Base-by-base conservation (phyloP, 2,113 vertebrate genomes). In the Camelus dromedarius region DNA sequence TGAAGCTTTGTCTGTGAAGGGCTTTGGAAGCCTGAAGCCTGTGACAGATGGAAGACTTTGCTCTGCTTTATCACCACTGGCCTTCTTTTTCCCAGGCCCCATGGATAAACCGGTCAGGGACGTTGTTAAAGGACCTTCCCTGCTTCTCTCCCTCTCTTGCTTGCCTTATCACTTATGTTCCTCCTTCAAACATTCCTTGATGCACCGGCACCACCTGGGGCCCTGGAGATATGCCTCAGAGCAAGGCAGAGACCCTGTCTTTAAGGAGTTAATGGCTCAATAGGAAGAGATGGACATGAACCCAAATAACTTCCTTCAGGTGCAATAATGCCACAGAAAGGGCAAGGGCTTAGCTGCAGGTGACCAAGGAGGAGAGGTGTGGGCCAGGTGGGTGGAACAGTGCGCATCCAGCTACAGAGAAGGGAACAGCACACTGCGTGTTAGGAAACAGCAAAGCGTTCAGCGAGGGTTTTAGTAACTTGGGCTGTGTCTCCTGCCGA, bases 391-490 rank as follows among this genome's bases (percentile, higher is more conserved):
- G 35, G 30, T 91, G 72, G 56, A 73, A 48, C 3, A 7, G 8
- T 0, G 16, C 10, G 32, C 0, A 2, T 12, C 60, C 18, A 0
- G 2, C 4, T 24, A 13, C 46, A 54, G 58, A 52, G 15, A 15
- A 0, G 1, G 48, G 56, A n/a, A 35, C 28, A 38, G 22, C 16
- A 42, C 8, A 4, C 0, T 2, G 18, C 0, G 0, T 1, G 3
- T 28, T 14, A 38, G 75, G 79, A 56, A 6, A 42, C 0, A 1
- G 22, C 35, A 16, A 1, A 7, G 2, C 2, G 24, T 22, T 11
- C 10, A 4, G 42, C 0, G 5, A 64, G 52, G 56, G 46, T 32
- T 16, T 42, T 42, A 42, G 24, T 12, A 32, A 19, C 1, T 0
- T 3, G 8, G 66, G 79, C 52, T 8, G 11, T 28, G 54, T 20